These are phyloP conservation scores for Leistus spinibarbis DNA, from an alignment of 2,888 invertebrate species.

Conservation along the genomic window DNA sequence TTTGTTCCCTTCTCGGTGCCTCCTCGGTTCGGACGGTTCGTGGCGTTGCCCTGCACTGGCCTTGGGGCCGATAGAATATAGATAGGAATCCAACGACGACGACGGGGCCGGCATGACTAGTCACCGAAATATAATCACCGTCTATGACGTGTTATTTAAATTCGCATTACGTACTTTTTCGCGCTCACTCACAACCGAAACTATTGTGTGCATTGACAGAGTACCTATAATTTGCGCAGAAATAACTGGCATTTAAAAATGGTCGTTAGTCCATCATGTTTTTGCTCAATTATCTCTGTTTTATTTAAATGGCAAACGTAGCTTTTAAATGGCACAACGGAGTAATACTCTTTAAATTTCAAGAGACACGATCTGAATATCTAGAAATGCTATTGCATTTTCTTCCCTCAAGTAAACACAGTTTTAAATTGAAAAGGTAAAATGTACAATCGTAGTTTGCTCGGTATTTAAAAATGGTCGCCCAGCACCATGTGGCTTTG, in stretches of 20 bases:
- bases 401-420: too few species aligned
- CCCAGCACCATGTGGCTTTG: not conserved
- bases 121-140: not conserved
- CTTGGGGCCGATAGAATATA: conserved; percentile 41
- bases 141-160: not conserved
- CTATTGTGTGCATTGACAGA: not conserved
- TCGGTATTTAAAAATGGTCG: not conserved
- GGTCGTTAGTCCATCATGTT: not conserved
- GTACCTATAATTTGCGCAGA: not conserved
- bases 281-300: not conserved
- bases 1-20: conserved; percentile 42
- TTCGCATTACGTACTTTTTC: not conserved
- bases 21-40: conserved; percentile 42
- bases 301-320: too few species aligned
- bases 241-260: not conserved
- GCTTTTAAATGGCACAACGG: too few species aligned
- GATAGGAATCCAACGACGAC: conserved; percentile 17
- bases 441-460: not conserved
- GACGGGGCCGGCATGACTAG: not conserved
- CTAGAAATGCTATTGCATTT: too few species aligned
- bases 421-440: too few species aligned
- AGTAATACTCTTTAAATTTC: too few species aligned
- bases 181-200: not conserved
- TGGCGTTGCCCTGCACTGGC: conserved; percentile 44
- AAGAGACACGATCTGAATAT: too few species aligned